These are phyloP conservation scores for Taphrorychus bicolor DNA, from an alignment of 2,888 invertebrate species.

Conservation along the genomic window DNA sequence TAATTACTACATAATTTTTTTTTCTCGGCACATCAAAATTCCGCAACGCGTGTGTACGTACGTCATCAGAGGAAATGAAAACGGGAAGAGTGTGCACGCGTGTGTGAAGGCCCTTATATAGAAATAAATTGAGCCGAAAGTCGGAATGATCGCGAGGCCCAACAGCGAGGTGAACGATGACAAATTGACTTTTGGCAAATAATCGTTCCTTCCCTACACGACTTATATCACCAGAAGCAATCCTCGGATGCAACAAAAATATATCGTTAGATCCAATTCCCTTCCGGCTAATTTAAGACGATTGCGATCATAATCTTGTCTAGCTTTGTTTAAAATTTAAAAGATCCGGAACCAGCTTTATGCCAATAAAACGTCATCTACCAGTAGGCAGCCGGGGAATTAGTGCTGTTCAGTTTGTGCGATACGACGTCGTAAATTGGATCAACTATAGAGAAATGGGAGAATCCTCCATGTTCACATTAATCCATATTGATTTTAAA, in stretches of 20 bases:
- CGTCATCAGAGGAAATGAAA: conserved; percentile 57
- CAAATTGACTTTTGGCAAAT: conserved; percentile 44
- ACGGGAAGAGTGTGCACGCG: conserved; percentile 58
- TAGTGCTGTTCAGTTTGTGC: conserved; percentile 35
- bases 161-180: conserved; percentile 53
- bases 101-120: conserved; percentile 40
- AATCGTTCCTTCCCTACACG: too few relatives aligned
- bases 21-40: too few relatives aligned
- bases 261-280: conserved; percentile 21
- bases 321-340: conserved; percentile 38
- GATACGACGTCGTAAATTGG: conserved; percentile 38
- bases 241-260: background rate
- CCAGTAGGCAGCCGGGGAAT: conserved; percentile 41
- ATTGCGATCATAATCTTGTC: conserved; percentile 22
- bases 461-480: conserved; percentile 34
- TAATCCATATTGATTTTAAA: conserved; percentile 12
- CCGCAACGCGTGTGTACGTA: conserved; percentile 42
- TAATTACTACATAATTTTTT: background rate
- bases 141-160: conserved; percentile 60
- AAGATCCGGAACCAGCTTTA: conserved; percentile 37
- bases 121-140: conserved; percentile 58
- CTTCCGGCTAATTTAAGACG: conserved; percentile 30
- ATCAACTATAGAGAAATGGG: conserved; percentile 37
- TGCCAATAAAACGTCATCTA: conserved; percentile 42
- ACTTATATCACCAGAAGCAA: too few relatives aligned